Evolutionary conservation across 1,140 invertebrate species (phyloP).

Genomic region (Zelostemma sp.): DNA sequence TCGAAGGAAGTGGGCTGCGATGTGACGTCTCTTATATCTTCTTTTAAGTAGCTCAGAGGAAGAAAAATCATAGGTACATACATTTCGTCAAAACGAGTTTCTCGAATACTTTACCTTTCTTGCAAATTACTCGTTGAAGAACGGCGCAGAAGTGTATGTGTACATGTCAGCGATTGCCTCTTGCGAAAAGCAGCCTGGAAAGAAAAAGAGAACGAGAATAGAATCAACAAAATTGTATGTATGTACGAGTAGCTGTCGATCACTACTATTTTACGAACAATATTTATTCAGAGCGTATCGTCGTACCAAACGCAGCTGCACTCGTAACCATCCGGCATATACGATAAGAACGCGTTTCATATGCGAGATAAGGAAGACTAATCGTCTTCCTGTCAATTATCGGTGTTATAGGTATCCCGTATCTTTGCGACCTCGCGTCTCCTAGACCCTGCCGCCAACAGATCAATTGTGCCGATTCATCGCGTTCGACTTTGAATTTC

Average conservation of each 20-base stretch:
- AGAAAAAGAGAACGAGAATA: too few species aligned
- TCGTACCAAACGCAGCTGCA: slow-evolving; percentile 42
- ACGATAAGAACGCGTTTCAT: slow-evolving; percentile 46
- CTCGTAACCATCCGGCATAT: slow-evolving; percentile 37
- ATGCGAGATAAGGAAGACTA: slow-evolving; percentile 46
- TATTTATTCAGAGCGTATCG: slow-evolving; percentile 40
- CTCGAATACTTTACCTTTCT: slow-evolving; percentile 18
- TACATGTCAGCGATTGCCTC: too few species aligned
- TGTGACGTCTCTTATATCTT: slow-evolving; percentile 53
- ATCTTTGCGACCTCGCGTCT: slow-evolving; percentile 48
- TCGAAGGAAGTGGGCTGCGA: slow-evolving; percentile 59
- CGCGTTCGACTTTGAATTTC: slow-evolving; percentile 47
- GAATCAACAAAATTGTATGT: too few species aligned
- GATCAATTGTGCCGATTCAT: slow-evolving; percentile 48
- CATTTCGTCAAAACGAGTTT: slow-evolving; percentile 41
- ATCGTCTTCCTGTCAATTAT: slow-evolving; percentile 53
- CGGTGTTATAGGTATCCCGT: slow-evolving; percentile 38
- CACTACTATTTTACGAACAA: slow-evolving; percentile 43
- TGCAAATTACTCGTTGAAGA: too few species aligned
- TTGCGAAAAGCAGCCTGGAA: too few species aligned
- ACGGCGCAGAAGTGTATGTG: too few species aligned
- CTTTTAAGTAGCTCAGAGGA: slow-evolving; percentile 40
- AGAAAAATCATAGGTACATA: slow-evolving; percentile 46
- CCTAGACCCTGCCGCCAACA: slow-evolving; percentile 45
- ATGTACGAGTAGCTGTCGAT: slow-evolving; percentile 41